phyloP scores from a whole-genome alignment of 2,797 vertebrate species.

The Typhlichthys eigenmanni region DNA sequence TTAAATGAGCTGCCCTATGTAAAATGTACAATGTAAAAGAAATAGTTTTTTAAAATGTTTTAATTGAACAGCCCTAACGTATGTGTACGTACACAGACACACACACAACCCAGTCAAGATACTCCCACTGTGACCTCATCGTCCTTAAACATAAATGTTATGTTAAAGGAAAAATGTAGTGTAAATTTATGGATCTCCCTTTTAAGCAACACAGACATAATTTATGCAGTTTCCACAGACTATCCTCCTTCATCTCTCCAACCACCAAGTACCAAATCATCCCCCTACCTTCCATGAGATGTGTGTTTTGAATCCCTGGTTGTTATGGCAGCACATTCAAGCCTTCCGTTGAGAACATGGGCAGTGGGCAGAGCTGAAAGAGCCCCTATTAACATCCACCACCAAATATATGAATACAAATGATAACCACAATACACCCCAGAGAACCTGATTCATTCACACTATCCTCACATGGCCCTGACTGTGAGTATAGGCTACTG shows the following conservation, averaged over 20 bases:
- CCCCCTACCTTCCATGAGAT: slow-evolving; percentile 13
- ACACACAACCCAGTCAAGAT: no score
- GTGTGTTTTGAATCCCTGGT: slow-evolving; percentile 27
- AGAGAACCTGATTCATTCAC: slow-evolving; percentile 9
- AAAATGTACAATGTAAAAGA: no score
- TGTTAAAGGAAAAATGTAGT: background rate
- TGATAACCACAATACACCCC: slow-evolving; percentile 1
- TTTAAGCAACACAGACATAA: slow-evolving; percentile 25
- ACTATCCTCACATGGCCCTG: slow-evolving; percentile 23
- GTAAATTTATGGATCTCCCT: slow-evolving; percentile 43
- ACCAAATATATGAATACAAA: slow-evolving; percentile 16
- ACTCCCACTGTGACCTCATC: no score
- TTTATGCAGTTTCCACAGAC: slow-evolving; percentile 39
- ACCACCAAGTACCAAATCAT: slow-evolving; percentile 36
- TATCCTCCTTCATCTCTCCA: slow-evolving; percentile 14
- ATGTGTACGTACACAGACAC: no score
- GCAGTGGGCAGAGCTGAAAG: background rate
- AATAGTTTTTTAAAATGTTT: no score
- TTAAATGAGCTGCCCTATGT: no score
- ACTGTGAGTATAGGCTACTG: background rate
- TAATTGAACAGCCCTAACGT: no score
- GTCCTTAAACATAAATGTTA: no score
- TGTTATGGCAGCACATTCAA: slow-evolving; percentile 22
- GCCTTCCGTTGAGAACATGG: background rate
- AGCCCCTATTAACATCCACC: slow-evolving; percentile 13